Evolutionary conservation across 2,888 invertebrate species (phyloP).

Genomic region (Cerceris ruficornis): DNA sequence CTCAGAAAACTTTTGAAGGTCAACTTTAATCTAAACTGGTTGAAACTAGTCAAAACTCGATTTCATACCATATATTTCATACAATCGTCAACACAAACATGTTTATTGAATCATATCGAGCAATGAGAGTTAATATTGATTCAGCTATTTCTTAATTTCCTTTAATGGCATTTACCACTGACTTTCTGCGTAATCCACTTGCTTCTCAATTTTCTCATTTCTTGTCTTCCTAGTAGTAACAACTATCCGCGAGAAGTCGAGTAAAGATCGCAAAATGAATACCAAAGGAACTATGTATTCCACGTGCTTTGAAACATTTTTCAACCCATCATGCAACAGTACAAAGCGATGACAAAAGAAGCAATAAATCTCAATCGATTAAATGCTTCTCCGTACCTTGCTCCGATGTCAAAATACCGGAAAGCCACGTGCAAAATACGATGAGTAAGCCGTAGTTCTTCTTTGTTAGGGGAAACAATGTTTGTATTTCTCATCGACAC

Average conservation of each 20-base stretch:
- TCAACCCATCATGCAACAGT: too few species aligned
- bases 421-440: background rate
- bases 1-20: conserved; percentile 16
- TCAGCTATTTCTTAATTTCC: background rate
- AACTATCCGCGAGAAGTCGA: too few species aligned
- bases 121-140: conserved; percentile 9
- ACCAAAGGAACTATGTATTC: too few species aligned
- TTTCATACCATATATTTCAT: background rate
- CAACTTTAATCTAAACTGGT: conserved; percentile 22
- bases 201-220: background rate
- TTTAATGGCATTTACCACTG: background rate
- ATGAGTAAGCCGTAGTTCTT: background rate
- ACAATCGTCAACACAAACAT: conserved; percentile 29
- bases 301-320: too few species aligned
- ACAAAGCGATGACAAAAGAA: background rate
- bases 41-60: conserved; percentile 20
- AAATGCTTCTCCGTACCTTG: conserved; percentile 7
- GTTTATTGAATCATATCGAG: conserved; percentile 34
- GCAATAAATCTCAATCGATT: conserved; percentile 23
- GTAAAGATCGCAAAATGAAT: too few species aligned
- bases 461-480: background rate
- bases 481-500: background rate
- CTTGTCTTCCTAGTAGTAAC: too few species aligned
- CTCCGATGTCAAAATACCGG: background rate
- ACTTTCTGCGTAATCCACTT: background rate